Conservation (phyloP, 2,888 invertebrate species). For the Dicranocentrus wangi region DNA sequence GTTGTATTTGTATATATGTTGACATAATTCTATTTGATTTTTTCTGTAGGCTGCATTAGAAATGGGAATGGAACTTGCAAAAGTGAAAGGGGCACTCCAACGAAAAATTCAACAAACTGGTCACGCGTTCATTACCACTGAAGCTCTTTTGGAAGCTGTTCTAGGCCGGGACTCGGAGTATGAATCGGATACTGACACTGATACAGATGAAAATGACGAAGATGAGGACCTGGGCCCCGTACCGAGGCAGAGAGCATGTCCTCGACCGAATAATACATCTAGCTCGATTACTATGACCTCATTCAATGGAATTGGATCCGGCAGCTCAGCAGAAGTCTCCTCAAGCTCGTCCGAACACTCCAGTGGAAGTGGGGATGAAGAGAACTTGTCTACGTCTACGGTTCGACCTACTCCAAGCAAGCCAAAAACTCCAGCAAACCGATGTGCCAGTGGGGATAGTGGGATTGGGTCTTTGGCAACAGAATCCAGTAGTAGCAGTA, state of each 20-base stretch:
- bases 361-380: constrained; percentile 65
- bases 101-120: constrained; percentile 79
- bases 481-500: constrained; percentile 25
- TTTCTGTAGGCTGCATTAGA: constrained; percentile 78
- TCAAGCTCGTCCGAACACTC: constrained; percentile 63
- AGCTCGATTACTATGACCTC: neutral
- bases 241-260: constrained; percentile 48
- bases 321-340: constrained; percentile 49
- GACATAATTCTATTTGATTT: too few relatives aligned
- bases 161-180: constrained; percentile 75
- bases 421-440: constrained; percentile 30
- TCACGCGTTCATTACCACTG: constrained; percentile 80
- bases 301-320: constrained; percentile 51
- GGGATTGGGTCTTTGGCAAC: constrained; percentile 39
- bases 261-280: constrained; percentile 27
- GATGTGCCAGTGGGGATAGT: constrained; percentile 61
- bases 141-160: constrained; percentile 84
- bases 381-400: constrained; percentile 25
- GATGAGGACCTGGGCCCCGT: constrained; percentile 59
- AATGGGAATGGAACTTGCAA: constrained; percentile 79
- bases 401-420: neutral
- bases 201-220: constrained; percentile 64
- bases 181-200: constrained; percentile 67
- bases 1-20: too few relatives aligned
- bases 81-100: constrained; percentile 79